Evolutionary conservation across 2,797 vertebrate genomes (phyloP), one percentile per base, ranked within the genome.

Genomic region (Clarias platycephalus): DNA sequence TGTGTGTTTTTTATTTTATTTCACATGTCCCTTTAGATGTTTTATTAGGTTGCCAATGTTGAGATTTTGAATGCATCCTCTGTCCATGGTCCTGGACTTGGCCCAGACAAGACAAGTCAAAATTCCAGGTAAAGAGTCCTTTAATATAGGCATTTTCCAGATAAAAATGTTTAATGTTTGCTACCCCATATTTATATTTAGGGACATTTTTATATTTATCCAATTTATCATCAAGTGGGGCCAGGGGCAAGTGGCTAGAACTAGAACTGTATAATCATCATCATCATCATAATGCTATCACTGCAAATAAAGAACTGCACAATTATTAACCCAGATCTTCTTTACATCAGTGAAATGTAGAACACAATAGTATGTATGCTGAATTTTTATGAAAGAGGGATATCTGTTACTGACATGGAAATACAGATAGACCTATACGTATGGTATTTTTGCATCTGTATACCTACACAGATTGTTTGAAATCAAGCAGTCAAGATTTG

Each of bases 11-110:
- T 24, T 60, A 62, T 63, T 8, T 24, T 12, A 18, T 60, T 12
- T 70, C 20, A 71, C 40, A 49, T 6, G 24, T n/a, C 5, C 40
- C 40, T n/a, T 72, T 26, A 26, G 5, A 53, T n/a, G 5, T 20
- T 34, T 58, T 77, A 77, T 77, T 37, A 37, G 74, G 58, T 77
- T 37, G 37, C 20, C 18, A 57, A 15, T 15, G n/a, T n/a, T 74
- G 28, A 6, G 37, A 60, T 60, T 77, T 37, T 58, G 20, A 77
- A 63, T 83, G 28, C 49, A 60, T 70, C 49, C 89, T 70, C 88
- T 90, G 88, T 90, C 90, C 89, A 86, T 89, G 89, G 90, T 90
- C 82, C 89, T 90, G 89, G 90, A 89, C 44, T 80, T 80, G 72
- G 76, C 67, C 74, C 78, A 63, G 64, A 20, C 31, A 16, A 82